These are phyloP conservation scores for Mustela nigripes DNA, from an alignment of 2,113 vertebrate species.

Conservation along the genomic window DNA sequence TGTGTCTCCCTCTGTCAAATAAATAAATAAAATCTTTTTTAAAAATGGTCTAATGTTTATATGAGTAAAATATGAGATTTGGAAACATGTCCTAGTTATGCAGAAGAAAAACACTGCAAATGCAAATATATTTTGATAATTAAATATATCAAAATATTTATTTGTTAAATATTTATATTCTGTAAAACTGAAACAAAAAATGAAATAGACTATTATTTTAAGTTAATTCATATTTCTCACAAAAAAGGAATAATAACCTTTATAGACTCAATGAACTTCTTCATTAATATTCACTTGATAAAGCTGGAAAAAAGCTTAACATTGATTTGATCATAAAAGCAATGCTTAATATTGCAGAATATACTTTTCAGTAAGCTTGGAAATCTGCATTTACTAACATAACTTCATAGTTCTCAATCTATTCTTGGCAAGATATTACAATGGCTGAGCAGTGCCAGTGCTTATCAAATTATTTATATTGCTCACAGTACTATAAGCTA, in stretches of 20 bases:
- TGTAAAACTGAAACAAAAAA: conserved; percentile 41
- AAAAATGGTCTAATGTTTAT: conserved; percentile 27
- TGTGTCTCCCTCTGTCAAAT: too few species aligned
- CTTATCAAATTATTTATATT: conserved; percentile 56
- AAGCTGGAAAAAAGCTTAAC: conserved; percentile 39
- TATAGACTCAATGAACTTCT: background rate
- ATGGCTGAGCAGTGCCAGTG: background rate
- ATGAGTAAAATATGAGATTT: conserved; percentile 15
- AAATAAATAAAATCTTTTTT: background rate
- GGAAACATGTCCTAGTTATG: background rate
- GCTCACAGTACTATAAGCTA: background rate
- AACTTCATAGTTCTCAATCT: conserved; percentile 43
- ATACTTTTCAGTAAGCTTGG: conserved; percentile 43
- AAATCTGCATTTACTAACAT: conserved; percentile 54
- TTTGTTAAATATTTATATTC: conserved; percentile 32
- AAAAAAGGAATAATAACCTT: conserved; percentile 43
- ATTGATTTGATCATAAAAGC: conserved; percentile 60
- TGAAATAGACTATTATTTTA: conserved; percentile 8
- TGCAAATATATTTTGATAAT: conserved; percentile 29
- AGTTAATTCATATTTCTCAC: conserved; percentile 28
- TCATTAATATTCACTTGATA: conserved; percentile 27
- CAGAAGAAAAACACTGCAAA: background rate
- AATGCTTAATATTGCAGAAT: conserved; percentile 35
- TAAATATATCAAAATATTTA: conserved; percentile 26
- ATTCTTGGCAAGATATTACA: conserved; percentile 63